These are phyloP conservation scores for Drosophila sproati DNA, from an alignment of 1,140 invertebrate species.

Conservation along the genomic window DNA sequence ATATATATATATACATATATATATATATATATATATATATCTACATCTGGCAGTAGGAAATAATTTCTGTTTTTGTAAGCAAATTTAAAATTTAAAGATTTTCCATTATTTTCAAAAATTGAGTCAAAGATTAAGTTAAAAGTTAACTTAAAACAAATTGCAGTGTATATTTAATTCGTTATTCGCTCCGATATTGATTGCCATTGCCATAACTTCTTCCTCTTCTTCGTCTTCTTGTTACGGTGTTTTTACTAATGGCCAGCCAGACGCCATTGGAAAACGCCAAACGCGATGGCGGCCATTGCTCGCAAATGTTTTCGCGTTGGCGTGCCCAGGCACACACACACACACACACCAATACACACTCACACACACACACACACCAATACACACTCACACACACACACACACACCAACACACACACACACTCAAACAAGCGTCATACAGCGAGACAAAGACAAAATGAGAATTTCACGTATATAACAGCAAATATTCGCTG, in stretches of 20 bases:
- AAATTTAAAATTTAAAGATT: too few relatives aligned
- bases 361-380: conserved; percentile 18
- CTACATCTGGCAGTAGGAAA: too few relatives aligned
- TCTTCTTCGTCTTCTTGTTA: conserved; percentile 5
- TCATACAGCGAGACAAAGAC: conserved; percentile 47
- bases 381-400: neutral
- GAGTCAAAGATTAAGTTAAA: too few relatives aligned
- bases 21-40: too few relatives aligned
- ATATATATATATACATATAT: too few relatives aligned
- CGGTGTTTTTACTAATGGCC: conserved; percentile 61
- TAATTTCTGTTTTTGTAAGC: too few relatives aligned
- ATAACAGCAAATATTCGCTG: conserved; percentile 14
- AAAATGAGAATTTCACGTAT: conserved; percentile 46
- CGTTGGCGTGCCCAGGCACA: conserved; percentile 55
- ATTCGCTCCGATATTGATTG: conserved; percentile 8
- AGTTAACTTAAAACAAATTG: too few relatives aligned
- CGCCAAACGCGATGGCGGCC: conserved; percentile 59
- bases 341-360: conserved; percentile 35
- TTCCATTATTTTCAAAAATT: too few relatives aligned
- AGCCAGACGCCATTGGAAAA: conserved; percentile 73
- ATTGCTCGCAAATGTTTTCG: conserved; percentile 63
- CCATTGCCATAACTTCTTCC: conserved; percentile 1
- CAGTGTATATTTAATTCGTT: conserved; percentile 12
- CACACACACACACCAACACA: conserved; percentile 13
- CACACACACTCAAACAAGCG: neutral